Evolutionary conservation across 2,888 invertebrate species (phyloP), one percentile per base, ranked within the genome.

Genomic region (Arctia plantaginis): DNA sequence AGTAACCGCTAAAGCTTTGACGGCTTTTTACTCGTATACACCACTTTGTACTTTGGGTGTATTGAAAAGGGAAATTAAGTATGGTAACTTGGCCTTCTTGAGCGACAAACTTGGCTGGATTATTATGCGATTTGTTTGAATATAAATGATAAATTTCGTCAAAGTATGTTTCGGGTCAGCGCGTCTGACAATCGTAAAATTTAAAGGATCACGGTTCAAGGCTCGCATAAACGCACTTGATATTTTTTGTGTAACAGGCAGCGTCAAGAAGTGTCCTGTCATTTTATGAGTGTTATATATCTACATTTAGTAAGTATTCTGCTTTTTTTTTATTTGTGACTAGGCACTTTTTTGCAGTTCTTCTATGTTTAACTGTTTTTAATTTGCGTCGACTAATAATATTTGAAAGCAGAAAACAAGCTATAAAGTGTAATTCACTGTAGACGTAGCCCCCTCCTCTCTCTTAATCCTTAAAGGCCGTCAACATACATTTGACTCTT

Each of bases 1-100:
- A 77, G 78, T 80, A 79, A 83, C 80, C 72, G 77, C 77, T 65
- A 74, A 77, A 76, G 82, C 76, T 78, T 80, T 82, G 77, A 78
- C 80, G 80, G 76, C 77, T 77, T 80, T 78, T 81, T 76, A 51
- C 59, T 39, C 20, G 33, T 74, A 69, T 76, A 75, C 68, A 69
- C 72, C 51, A 62, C 13, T 72, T 30, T 66, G 55, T 73, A 76
- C 69, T 72, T 71, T 39, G 33, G 41, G 64, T 68, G 73, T 77
- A 82, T 84, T 82, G 84, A 85, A 77, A 79, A 76, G 73, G 82
- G 76, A 75, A 81, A 73, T 78, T 75, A 55, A 55, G 51, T 59
- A 64, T 69, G 68, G 30, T 69, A 69, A 72, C 59, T 33, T 73
- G 59, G 69, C 30, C 55, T 64, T 51, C 72, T 70, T 69, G n/a